Evolutionary conservation across 2,113 vertebrate species (phyloP).

Genomic region (Prietella phreatophila): DNA sequence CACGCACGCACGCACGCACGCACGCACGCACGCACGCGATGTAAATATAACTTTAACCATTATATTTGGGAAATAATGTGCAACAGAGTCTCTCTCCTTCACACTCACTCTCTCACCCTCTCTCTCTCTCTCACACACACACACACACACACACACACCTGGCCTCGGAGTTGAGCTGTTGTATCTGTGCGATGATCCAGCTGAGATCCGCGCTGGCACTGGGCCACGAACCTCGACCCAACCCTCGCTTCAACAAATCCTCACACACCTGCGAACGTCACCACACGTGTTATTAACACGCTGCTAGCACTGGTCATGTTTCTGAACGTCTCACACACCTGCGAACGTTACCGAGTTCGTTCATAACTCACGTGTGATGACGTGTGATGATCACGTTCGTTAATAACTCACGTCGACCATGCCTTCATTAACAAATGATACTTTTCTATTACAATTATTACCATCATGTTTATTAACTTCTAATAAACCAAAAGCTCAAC

Average conservation of each 20-base stretch:
- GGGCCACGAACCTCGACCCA: constrained; percentile 65
- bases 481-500: background rate
- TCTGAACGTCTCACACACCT: background rate
- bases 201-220: constrained; percentile 78
- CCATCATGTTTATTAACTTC: too few species aligned
- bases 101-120: too few species aligned
- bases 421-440: too few species aligned
- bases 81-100: too few species aligned
- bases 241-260: constrained; percentile 39
- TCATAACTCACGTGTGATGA: too few species aligned
- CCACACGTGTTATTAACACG: background rate
- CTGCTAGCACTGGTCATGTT: background rate
- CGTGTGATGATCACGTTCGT: too few species aligned
- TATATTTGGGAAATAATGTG: too few species aligned
- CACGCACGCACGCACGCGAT: background rate
- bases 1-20: constrained; percentile 12
- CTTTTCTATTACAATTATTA: background rate
- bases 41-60: background rate
- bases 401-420: too few species aligned
- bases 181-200: constrained; percentile 85
- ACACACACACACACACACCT: constrained; percentile 63
- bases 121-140: background rate
- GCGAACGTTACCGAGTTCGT: too few species aligned
- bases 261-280: constrained; percentile 49
- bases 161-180: constrained; percentile 79